phyloP scores from a whole-genome alignment of 1,140 invertebrate genomes.

The Zaprionus camerounensis region DNA sequence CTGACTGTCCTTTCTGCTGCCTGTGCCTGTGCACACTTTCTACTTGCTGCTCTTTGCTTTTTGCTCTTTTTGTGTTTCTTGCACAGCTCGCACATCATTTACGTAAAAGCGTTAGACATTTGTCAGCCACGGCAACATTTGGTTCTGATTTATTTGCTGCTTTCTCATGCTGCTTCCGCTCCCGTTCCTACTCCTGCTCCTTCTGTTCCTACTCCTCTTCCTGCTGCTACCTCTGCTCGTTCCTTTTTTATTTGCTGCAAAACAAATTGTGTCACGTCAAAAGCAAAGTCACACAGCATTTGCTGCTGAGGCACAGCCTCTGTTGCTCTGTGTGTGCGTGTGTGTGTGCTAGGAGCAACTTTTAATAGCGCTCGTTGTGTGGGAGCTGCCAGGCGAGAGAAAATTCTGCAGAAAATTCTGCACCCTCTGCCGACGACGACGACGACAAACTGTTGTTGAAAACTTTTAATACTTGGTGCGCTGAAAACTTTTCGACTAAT shows the following conservation, averaged over 20 bases:
- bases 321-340: background rate
- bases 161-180: background rate
- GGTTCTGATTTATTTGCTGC: slow-evolving; percentile 37
- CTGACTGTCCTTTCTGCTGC: background rate
- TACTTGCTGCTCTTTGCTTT: background rate
- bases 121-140: slow-evolving; percentile 34
- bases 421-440: background rate
- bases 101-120: slow-evolving; percentile 34
- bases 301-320: background rate
- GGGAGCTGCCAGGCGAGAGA: slow-evolving; percentile 16
- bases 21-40: too few species aligned
- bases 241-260: background rate
- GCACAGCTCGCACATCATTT: slow-evolving; percentile 22
- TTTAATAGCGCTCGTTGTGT: slow-evolving; percentile 41
- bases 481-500: slow-evolving; percentile 78
- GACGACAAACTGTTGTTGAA: slow-evolving; percentile 60
- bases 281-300: slow-evolving; percentile 24
- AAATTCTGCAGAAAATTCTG: slow-evolving; percentile 22
- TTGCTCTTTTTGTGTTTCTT: background rate
- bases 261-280: slow-evolving; percentile 41
- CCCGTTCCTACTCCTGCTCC: background rate
- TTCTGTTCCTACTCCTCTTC: background rate
- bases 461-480: slow-evolving; percentile 58
- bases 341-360: slow-evolving; percentile 19
- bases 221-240: background rate